Base-by-base conservation (phyloP, 2,113 vertebrate species). In the Illadopsis cleaveri region DNA sequence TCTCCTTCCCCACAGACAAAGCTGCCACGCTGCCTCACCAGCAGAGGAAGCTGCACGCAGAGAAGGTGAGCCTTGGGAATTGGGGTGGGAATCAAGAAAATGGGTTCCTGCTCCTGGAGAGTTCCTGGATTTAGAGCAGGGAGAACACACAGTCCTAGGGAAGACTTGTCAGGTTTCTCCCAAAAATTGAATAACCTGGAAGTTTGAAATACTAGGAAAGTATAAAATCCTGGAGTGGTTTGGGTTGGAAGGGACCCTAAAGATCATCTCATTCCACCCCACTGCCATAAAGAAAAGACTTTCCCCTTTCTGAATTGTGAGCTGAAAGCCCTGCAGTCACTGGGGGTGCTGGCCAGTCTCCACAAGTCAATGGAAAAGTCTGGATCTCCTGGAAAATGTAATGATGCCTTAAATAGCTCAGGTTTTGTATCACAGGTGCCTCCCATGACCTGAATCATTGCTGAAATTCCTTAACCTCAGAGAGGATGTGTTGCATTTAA, bases 31-130 rank as follows among this genome's bases (percentile, higher is more conserved):
- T 99, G 97, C 99, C 99, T 89, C 99, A 99, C 1, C 99, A 99
- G 22, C 99, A 99, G 89, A 99, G 99, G 87, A 99, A 99, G 72
- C 98, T 99, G 30, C 99, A 99, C 0, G 99, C 99, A 6, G 99
- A 99, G 93, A 99, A 99, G 99, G 99, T 99, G 97, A 98, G 98
- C 11, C 2, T 10, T 31, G 33, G 66, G 16, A 73, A 42, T 2
- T 6, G 48, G 7, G 25, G 11, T 4, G 28, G 35, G 13, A 51
- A n/a, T 70, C 2, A 9, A 1, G 15, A 24, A 57, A 57, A 42
- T 4, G 8, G 37, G 15, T 28, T 64, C 7, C 54, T 79, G n/a
- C 37, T 56, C 66, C 24, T 48, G 44, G 25, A 28, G 53, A 27
- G 40, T 33, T 71, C 66, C 58, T 61, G 0, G 4, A 19, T 9